Evolutionary conservation across 2,797 vertebrate genomes (phyloP), one percentile per base, ranked within the genome.

Genomic region (Gadopsis marmoratus): DNA sequence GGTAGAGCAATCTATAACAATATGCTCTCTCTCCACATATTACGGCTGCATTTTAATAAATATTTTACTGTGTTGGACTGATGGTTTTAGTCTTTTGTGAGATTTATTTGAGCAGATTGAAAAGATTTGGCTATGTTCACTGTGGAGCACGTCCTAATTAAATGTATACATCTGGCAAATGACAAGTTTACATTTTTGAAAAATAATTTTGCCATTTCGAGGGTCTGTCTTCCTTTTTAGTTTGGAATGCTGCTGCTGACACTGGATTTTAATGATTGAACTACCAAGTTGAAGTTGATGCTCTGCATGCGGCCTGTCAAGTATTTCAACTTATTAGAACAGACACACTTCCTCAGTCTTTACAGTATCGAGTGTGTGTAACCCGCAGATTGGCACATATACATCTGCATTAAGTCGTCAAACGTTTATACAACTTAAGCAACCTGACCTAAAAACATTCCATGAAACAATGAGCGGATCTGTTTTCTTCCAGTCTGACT

Each of bases 391-490:
- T 71, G 45, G 66, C 0, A 4, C 17, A 23, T 37, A 29, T 16
- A 54, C 53, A 70, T 64, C 71, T 78, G 61, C 62, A 39, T 39
- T 39, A 83, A 75, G 60, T 33, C 70, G 87, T 90, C 71, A 85
- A 86, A 79, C 55, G 70, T 87, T 88, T 51, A 83, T 78, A 6
- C 26, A 59, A 58, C 29, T 81, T 75, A 79, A 81, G 81, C 66
- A 86, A 78, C 69, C 61, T 84, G 83, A 87, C 86, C 86, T 77
- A 13, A 83, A 90, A 88, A 86, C 48, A 62, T 85, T 77, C 68
- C 6, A 70, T 19, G 26, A 82, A 83, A 55, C 71, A 37, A 51
- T 53, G 41, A 81, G 62, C 4, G 1, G 70, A 47, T 26, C 1
- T 84, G 77, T 43, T 78, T 88, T 86, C 79, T 48, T 68, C 35